These are phyloP conservation scores for Macropis europaea DNA, from an alignment of 2,888 invertebrate species.

Conservation along the genomic window DNA sequence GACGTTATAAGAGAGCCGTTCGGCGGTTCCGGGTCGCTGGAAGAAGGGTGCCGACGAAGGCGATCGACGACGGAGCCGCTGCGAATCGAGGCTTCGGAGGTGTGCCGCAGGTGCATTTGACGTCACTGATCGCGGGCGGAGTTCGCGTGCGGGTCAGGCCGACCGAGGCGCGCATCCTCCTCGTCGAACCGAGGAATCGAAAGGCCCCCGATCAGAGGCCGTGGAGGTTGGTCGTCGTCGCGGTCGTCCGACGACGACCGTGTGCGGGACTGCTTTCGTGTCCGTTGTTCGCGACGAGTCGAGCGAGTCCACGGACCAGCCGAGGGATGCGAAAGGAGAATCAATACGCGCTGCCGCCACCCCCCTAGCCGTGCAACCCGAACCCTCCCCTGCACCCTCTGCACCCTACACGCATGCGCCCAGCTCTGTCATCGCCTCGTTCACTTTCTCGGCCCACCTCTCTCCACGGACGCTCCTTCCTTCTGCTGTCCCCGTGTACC, in stretches of 20 bases:
- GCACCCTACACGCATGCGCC: no score
- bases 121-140: conserved; percentile 49
- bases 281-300: conserved; percentile 37
- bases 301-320: conserved; percentile 34
- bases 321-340: conserved; percentile 67
- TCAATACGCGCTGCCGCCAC: conserved; percentile 77
- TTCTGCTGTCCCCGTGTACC: no score
- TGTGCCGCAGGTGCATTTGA: conserved; percentile 34
- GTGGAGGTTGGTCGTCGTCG: conserved; percentile 33
- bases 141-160: conserved; percentile 21
- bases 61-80: conserved; percentile 20
- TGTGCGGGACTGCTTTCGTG: conserved; percentile 46
- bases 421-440: no score
- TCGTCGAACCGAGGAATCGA: neutral
- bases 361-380: conserved; percentile 52
- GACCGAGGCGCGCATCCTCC: conserved; percentile 14
- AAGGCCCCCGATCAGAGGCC: neutral
- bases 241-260: conserved; percentile 44
- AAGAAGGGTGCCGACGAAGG: no score
- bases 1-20: no score
- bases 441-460: no score
- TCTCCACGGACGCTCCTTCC: no score
- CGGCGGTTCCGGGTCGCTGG: neutral
- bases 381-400: conserved; percentile 4
- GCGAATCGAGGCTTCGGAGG: conserved; percentile 23